Percentiles rank a stretch among this genome's conserved stretches.
These are phyloP conservation scores for Notolepis coatsorum DNA, from an alignment of 2,797 vertebrate genomes.

Conservation along the genomic window DNA sequence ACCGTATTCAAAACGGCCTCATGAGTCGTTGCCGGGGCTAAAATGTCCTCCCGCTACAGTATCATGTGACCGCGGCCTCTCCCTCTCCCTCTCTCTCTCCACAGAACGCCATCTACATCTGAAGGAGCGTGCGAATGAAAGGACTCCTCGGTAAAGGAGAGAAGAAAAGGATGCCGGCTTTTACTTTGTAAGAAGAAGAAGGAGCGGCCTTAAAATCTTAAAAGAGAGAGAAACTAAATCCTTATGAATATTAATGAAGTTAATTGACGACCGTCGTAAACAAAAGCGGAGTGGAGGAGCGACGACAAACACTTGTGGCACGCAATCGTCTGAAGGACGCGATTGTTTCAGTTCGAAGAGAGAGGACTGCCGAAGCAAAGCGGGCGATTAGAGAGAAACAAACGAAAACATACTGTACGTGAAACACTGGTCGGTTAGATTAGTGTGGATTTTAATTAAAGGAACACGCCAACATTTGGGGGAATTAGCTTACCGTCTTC, in stretches of 20 bases:
- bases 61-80: constrained; percentile 48
- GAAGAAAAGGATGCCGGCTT: constrained; percentile 51
- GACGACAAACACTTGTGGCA: constrained; percentile 70
- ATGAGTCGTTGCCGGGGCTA: constrained; percentile 44
- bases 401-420: constrained; percentile 15
- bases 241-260: constrained; percentile 79
- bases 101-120: constrained; percentile 65
- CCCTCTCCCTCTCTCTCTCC: too few relatives aligned
- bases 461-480: too few relatives aligned
- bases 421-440: too few relatives aligned
- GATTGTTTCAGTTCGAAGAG: constrained; percentile 57
- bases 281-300: constrained; percentile 58
- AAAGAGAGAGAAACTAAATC: constrained; percentile 48
- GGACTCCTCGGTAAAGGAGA: constrained; percentile 26
- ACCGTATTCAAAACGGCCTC: constrained; percentile 37
- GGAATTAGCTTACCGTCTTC: too few relatives aligned
- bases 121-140: constrained; percentile 63
- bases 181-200: constrained; percentile 68
- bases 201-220: constrained; percentile 59
- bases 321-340: constrained; percentile 41
- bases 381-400: constrained; percentile 42
- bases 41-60: constrained; percentile 49
- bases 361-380: constrained; percentile 45
- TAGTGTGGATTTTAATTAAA: too few relatives aligned
- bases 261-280: constrained; percentile 73